Percentiles rank a stretch among this genome's conserved stretches.
phyloP scores from a whole-genome alignment of 2,888 invertebrate genomes.

The Zaprionus lineosus region DNA sequence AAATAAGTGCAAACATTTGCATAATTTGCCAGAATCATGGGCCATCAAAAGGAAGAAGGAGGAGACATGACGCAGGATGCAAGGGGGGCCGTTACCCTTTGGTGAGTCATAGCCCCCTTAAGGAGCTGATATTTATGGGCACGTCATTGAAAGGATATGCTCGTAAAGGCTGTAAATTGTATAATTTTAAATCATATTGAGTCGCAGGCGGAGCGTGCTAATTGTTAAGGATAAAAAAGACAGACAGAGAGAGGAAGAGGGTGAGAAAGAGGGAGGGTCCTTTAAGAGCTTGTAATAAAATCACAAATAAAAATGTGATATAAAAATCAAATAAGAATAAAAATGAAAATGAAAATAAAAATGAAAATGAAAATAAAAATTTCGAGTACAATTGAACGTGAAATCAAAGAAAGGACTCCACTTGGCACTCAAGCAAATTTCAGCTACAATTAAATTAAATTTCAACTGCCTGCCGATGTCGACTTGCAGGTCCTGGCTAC shows the following conservation, averaged over 20 bases:
- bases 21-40: constrained; percentile 64
- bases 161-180: constrained; percentile 16
- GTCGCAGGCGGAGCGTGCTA: constrained; percentile 33
- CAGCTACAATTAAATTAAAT: constrained; percentile 72
- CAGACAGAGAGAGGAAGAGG: not conserved
- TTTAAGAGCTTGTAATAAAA: constrained; percentile 46
- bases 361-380: constrained; percentile 38
- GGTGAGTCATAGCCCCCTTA: constrained; percentile 40
- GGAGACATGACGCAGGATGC: no score
- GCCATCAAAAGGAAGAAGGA: constrained; percentile 52
- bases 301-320: constrained; percentile 57
- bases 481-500: constrained; percentile 3
- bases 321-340: constrained; percentile 73
- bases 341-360: constrained; percentile 45
- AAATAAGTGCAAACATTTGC: constrained; percentile 73
- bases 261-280: not conserved
- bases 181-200: constrained; percentile 39
- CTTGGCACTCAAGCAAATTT: constrained; percentile 37
- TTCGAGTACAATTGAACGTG: constrained; percentile 69
- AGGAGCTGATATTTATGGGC: constrained; percentile 26
- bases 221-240: constrained; percentile 38
- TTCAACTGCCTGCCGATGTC: constrained; percentile 41
- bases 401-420: constrained; percentile 47
- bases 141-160: constrained; percentile 6
- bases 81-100: no score